Base-by-base conservation (phyloP, 92 coral and sea anemone genomes). In the Phenganax subtilis region DNA sequence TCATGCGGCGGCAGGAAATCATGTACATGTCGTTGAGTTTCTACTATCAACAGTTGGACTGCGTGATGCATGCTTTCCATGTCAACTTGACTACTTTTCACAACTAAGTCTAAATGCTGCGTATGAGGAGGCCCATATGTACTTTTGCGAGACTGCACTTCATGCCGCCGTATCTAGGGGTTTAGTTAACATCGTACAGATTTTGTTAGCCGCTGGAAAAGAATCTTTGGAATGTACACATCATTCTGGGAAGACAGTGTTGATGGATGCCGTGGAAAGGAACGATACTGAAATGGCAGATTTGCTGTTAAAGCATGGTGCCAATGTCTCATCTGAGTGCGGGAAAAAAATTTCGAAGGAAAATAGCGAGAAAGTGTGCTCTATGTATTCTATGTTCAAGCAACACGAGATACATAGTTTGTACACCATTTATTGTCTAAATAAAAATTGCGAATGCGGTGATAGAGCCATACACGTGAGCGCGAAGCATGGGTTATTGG, bases 111-210 rank as follows among this genome's bases (percentile, higher is more conserved):
- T 37, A 2, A 37, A 1, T 37, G 47, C 47, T 37, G 5, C 47
- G 5, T 1, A 30, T 12, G 53, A 28, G 16, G 52, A 68, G 11
- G 54, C 14, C 27, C 88, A 83, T 53, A 75, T 88, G 74, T 56
- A 85, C 16, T 57, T 76, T 37, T 90, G 93, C 71, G 96, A 86
- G 65, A 86, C 96, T 17, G 90, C 92, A 4, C 85, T 91, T 12
- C 86, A 85, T 51, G 72, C 88, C 12, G 96, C 96, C 3, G 85
- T 87, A 15, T 80, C 85, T 0, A 51, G 80, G 29, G 82, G 81
- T 16, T 83, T 81, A 51, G 47, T 63, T 20, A 64, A 83, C 44
- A 87, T 89, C 12, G 87, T 89, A 7, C 7, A 51, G 57, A 54
- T 81, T 8, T 80, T 91, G 55, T 47, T 87, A 6, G 51, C 85